phyloP scores from a whole-genome alignment of 2,113 vertebrate species.

The Scolopax mira region DNA sequence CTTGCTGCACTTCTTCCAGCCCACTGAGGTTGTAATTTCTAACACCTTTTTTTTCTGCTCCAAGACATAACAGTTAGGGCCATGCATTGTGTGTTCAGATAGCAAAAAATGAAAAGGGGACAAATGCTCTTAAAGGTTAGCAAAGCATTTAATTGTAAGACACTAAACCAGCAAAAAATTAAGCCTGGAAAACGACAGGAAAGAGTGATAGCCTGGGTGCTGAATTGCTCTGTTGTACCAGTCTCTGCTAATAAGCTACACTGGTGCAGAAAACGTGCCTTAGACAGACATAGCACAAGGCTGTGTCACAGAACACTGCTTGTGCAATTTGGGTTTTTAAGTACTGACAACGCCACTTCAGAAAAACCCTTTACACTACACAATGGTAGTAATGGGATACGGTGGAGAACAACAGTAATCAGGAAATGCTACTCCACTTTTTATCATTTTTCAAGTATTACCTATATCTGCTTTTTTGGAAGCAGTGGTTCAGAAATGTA shows the following conservation, averaged over 20 bases:
- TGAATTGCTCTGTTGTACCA: background rate
- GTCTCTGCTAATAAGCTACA: background rate
- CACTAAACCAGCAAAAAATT: background rate
- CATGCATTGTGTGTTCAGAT: background rate
- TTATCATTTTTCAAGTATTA: background rate
- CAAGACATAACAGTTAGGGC: background rate
- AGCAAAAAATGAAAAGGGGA: background rate
- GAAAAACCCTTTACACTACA: background rate
- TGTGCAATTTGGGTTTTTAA: background rate
- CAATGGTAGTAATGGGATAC: background rate
- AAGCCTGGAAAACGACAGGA: background rate
- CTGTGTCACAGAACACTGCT: background rate
- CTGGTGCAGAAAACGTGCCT: background rate
- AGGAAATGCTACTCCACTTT: background rate
- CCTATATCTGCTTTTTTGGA: background rate
- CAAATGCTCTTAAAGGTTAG: background rate
- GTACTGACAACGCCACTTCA: background rate
- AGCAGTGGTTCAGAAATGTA: background rate
- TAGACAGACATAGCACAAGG: background rate
- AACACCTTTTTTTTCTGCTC: background rate
- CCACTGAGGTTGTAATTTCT: background rate
- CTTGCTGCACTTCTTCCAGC: background rate
- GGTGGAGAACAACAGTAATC: background rate
- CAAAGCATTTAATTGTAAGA: background rate
- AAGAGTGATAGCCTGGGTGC: background rate